A percentile compares a stretch with the other conserved stretches of the same genome.
phyloP scores from a whole-genome alignment of 2,113 vertebrate genomes.

The Pituophis catenifer region DNA sequence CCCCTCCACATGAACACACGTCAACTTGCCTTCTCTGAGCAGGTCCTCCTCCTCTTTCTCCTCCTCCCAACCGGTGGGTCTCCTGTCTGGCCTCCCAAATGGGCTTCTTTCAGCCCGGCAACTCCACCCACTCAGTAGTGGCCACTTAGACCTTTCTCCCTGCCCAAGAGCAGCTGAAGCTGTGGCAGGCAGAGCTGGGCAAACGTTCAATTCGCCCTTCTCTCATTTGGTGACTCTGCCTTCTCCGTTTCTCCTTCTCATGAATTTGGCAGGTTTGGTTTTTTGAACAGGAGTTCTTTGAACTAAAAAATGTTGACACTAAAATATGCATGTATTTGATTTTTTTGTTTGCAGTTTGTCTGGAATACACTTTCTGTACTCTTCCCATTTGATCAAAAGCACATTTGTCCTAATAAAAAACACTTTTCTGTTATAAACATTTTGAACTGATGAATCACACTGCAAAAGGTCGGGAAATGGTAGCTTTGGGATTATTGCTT shows the following conservation, averaged over 20 bases:
- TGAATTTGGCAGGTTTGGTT: not conserved
- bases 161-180: not conserved
- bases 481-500: not conserved
- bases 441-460: not conserved
- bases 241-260: not conserved
- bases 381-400: not conserved
- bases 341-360: not conserved
- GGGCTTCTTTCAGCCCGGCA: not conserved
- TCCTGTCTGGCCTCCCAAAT: not conserved
- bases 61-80: not conserved
- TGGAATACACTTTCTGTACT: not conserved
- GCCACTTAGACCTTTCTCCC: not conserved
- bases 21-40: slow-evolving; percentile 14
- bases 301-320: not conserved
- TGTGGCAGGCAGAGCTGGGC: too few species aligned
- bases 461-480: not conserved
- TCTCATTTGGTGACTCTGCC: not conserved
- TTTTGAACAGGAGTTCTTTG: not conserved
- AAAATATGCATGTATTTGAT: not conserved
- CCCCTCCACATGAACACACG: slow-evolving; percentile 5
- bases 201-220: fast-evolving
- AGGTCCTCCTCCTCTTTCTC: not conserved
- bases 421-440: not conserved
- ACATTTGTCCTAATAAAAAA: not conserved
- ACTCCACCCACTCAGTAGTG: not conserved